Percentiles rank a stretch among this genome's conserved stretches.
phyloP scores from a whole-genome alignment of 2,113 vertebrate genomes.

The Periophthalmodon schlosseri region DNA sequence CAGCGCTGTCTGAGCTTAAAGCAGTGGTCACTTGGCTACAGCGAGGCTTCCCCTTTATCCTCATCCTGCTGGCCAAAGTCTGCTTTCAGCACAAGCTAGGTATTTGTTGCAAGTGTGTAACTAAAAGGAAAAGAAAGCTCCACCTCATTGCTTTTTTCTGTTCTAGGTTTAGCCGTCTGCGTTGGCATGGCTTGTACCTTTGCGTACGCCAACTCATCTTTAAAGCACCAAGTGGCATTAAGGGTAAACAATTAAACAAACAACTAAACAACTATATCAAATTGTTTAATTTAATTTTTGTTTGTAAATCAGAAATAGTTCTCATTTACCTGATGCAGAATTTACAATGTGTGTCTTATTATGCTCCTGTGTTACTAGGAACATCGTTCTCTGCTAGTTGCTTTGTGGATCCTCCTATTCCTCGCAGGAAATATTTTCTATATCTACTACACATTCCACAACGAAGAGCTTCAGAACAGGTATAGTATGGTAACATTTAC shows the following conservation, averaged over 20 bases:
- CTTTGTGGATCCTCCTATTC: slow-evolving; percentile 91
- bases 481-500: slow-evolving; percentile 38
- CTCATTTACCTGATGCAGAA: not conserved
- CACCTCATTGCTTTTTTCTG: slow-evolving; percentile 11
- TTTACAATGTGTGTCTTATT: not conserved
- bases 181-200: slow-evolving; percentile 97
- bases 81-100: slow-evolving; percentile 98
- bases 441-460: slow-evolving; percentile 91
- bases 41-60: slow-evolving; percentile 95
- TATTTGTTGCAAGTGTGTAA: slow-evolving; percentile 44
- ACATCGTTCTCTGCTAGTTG: slow-evolving; percentile 88
- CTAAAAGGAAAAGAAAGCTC: not conserved
- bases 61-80: slow-evolving; percentile 93
- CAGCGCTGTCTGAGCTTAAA: slow-evolving; percentile 91
- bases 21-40: slow-evolving; percentile 92
- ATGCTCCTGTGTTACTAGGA: slow-evolving; percentile 77
- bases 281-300: not conserved
- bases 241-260: slow-evolving; percentile 77
- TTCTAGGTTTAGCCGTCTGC: slow-evolving; percentile 91
- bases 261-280: not conserved
- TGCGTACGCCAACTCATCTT: slow-evolving; percentile 90
- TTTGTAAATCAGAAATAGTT: too few relatives aligned
- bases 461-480: slow-evolving; percentile 95
- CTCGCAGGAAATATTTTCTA: slow-evolving; percentile 89
- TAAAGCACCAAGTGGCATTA: slow-evolving; percentile 93